Evolutionary conservation across 2,113 vertebrate species (phyloP).

Genomic region (Corynorhinus townsendii): DNA sequence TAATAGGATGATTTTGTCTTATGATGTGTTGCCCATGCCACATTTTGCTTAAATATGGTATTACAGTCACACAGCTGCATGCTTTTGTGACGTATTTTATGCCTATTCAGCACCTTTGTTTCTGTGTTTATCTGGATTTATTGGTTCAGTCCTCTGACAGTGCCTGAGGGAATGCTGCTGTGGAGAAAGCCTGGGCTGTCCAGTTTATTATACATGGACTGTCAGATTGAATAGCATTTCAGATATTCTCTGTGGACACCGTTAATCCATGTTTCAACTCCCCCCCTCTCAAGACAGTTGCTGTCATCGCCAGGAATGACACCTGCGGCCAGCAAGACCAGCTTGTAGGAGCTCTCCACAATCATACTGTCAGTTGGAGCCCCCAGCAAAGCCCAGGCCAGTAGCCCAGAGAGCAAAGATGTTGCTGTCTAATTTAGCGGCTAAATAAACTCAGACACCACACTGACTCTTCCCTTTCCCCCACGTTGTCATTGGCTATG

Average conservation of each 20-base stretch:
- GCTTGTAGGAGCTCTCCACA: slow-evolving; percentile 3
- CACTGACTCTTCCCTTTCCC: neutral
- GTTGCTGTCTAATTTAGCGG: slow-evolving; percentile 33
- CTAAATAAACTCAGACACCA: neutral
- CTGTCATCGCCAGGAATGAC: slow-evolving; percentile 41
- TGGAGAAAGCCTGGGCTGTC: neutral
- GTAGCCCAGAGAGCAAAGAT: slow-evolving; percentile 2
- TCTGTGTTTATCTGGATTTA: neutral
- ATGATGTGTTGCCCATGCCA: too few relatives aligned
- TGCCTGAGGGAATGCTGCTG: neutral
- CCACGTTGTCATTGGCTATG: neutral
- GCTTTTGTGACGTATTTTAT: neutral
- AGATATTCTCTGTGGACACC: slow-evolving; percentile 42
- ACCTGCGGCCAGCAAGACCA: slow-evolving; percentile 17
- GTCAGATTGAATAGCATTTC: neutral
- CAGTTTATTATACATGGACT: neutral
- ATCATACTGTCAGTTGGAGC: slow-evolving; percentile 15
- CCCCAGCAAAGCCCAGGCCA: neutral
- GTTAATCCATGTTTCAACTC: slow-evolving; percentile 54
- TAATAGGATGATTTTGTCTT: neutral
- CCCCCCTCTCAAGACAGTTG: neutral
- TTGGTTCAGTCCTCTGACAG: neutral
- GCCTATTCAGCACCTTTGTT: neutral
- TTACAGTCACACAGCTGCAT: neutral
- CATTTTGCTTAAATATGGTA: neutral